Conservation (phyloP, 2,888 invertebrate species). For the Watsonalla cultraria region DNA sequence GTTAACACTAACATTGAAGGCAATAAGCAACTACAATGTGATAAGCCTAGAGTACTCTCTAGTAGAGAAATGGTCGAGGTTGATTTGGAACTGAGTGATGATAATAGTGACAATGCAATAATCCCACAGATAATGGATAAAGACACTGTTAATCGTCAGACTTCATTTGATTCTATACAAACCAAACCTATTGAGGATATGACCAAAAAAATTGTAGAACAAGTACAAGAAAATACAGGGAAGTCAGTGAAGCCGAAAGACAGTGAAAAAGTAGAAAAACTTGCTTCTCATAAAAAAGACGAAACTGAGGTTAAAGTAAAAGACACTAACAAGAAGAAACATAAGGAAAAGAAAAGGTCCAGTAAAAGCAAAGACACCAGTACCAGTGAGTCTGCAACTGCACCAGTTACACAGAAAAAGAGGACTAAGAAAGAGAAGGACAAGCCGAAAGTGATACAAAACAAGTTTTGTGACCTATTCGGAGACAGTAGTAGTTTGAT, state of each 20-base stretch:
- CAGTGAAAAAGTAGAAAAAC: not conserved
- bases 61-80: conserved; percentile 43
- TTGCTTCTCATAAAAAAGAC: not conserved
- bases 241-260: not conserved
- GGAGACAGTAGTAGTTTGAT: conserved; percentile 67
- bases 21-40: not conserved
- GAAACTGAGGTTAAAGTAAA: not conserved
- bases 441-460: conserved; percentile 26
- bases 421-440: conserved; percentile 26
- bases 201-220: conserved; percentile 3
- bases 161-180: not conserved
- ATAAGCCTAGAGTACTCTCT: conserved; percentile 6
- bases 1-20: conserved; percentile 2
- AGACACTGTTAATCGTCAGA: not conserved
- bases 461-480: conserved; percentile 59
- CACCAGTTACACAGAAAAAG: conserved; percentile 13
- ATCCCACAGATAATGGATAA: conserved; percentile 4
- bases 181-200: not conserved
- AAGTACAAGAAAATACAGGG: conserved; percentile 4
- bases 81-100: conserved; percentile 67
- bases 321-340: not conserved
- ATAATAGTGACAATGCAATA: conserved; percentile 45
- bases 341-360: conserved; percentile 7
- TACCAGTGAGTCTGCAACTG: conserved; percentile 12
- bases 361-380: conserved; percentile 23